These are phyloP conservation scores for Salvelinus sp. DNA, from an alignment of 2,113 vertebrate genomes.

Conservation along the genomic window DNA sequence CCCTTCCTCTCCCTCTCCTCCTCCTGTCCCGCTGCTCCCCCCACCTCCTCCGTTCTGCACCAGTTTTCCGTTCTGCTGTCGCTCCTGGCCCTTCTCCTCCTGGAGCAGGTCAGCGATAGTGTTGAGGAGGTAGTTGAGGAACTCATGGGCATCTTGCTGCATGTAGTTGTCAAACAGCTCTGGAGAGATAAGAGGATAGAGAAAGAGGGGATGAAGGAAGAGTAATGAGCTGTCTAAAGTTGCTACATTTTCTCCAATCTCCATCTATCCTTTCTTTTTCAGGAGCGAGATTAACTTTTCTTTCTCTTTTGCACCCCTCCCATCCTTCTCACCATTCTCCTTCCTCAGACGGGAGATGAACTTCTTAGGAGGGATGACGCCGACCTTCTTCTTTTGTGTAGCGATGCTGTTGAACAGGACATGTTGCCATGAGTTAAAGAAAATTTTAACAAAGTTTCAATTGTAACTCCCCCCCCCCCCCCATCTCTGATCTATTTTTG, in stretches of 20 bases:
- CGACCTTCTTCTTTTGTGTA: constrained; percentile 93
- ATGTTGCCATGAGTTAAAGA: too few species aligned
- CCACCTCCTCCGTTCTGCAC: constrained; percentile 79
- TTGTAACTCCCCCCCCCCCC: too few species aligned
- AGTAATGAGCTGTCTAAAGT: background rate
- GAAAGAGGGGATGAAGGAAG: background rate
- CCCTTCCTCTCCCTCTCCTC: constrained; percentile 74
- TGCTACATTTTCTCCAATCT: background rate
- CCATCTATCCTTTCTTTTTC: background rate
- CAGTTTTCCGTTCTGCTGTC: constrained; percentile 95
- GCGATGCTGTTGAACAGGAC: constrained; percentile 76
- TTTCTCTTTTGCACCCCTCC: background rate
- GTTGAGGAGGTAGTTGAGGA: constrained; percentile 96
- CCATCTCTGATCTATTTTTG: too few species aligned
- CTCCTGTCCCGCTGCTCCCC: constrained; percentile 66
- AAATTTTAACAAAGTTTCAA: too few species aligned
- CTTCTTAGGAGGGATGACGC: constrained; percentile 92
- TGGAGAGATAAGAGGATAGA: constrained; percentile 47
- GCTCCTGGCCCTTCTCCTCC: constrained; percentile 93
- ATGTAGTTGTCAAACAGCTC: constrained; percentile 99
- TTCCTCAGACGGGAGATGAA: constrained; percentile 90
- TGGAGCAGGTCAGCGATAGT: constrained; percentile 96
- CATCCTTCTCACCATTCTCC: constrained; percentile 80
- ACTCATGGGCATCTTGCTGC: constrained; percentile 98
- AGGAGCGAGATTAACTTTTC: too few species aligned